Evolutionary conservation across 2,113 vertebrate genomes (phyloP).

Genomic region (Oostethus manadensis): DNA sequence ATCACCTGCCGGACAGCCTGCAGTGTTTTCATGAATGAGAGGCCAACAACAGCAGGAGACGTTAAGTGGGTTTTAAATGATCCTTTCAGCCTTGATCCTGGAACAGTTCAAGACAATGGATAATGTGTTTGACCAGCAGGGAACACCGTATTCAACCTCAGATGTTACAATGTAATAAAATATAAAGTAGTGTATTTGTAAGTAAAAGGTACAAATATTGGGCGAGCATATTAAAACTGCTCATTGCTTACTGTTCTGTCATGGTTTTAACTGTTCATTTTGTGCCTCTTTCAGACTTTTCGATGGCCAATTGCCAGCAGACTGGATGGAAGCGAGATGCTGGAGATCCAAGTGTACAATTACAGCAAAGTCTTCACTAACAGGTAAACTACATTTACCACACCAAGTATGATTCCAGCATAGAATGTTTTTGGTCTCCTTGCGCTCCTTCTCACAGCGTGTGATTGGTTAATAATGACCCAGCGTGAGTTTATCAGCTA

Average conservation of each 20-base stretch:
- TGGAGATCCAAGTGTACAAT: conserved; percentile 94
- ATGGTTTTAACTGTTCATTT: background rate
- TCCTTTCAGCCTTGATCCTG: conserved; percentile 20
- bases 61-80: conserved; percentile 54
- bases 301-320: conserved; percentile 88
- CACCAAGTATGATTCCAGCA: conserved; percentile 1
- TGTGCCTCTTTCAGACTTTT: conserved; percentile 74
- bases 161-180: background rate
- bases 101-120: background rate
- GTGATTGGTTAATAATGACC: conserved; percentile 12
- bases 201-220: too few relatives aligned
- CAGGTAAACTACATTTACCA: conserved; percentile 69
- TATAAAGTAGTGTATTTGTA: background rate
- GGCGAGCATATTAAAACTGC: background rate
- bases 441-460: conserved; percentile 10
- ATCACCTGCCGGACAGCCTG: conserved; percentile 38
- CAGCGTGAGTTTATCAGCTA: conserved; percentile 17
- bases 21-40: conserved; percentile 35
- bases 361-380: conserved; percentile 98
- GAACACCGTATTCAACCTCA: background rate
- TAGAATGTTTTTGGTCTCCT: conserved; percentile 6
- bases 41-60: conserved; percentile 32
- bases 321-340: conserved; percentile 83
- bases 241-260: background rate
- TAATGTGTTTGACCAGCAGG: too few relatives aligned